Base-by-base conservation (phyloP, 2,888 invertebrate genomes). In the Lasioglossum zephyrum region DNA sequence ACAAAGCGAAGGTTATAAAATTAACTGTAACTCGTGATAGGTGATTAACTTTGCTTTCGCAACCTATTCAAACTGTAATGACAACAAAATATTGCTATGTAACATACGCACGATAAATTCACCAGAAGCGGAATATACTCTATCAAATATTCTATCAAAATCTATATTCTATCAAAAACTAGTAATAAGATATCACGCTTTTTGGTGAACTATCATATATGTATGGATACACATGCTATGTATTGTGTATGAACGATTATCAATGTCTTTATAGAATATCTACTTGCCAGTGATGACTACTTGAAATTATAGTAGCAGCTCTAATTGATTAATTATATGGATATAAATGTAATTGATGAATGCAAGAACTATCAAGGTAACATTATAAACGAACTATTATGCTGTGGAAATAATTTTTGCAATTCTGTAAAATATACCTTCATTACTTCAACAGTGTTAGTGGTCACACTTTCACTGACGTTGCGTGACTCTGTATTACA, bases 401-500 rank as follows among this genome's bases (percentile, higher is more conserved):
- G 36, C 70, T 87, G 84, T 73, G 81, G 72, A 69, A 81, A 16
- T 63, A 73, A 73, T 53, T 79, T 86, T 74, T 79, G 84, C 85
- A 73, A 77, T 66, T 85, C 79, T 84, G 60, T 72, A 77, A 57
- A 82, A 84, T 81, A 79, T 92, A 92, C 92, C 92, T 92, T 92
- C 47, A 88, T 79, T 77, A 87, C 85, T 84, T 93, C 92, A 88
- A 91, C 85, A 89, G 81, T 89, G 86, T 93, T 93, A 92, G 89
- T 82, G 69, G 89, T 81, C 88, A 88, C 77, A 84, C 88, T 89
- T 81, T 92, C 91, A 82, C 81, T 92, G 91, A 91, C 91, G 91
- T 79, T 92, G 85, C 92, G 90, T 69, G 88, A 86, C 60, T 92
- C 92, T 85, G 89, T 84, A 57, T 57, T 57, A 87, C 85, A 91